Base-by-base conservation (phyloP, 2,113 vertebrate genomes). In the Trachemys scripta region DNA sequence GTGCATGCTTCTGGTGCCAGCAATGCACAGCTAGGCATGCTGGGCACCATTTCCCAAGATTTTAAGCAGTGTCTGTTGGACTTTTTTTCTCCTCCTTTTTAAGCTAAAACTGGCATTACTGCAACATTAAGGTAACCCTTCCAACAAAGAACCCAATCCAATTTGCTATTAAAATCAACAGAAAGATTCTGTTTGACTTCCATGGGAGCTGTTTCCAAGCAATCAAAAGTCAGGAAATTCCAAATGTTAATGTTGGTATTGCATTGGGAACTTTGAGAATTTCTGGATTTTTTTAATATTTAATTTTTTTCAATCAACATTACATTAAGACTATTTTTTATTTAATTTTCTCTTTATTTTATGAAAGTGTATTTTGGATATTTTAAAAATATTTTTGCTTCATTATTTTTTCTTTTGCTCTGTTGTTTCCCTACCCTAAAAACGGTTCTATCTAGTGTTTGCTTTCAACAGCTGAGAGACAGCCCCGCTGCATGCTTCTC, bases 401-500 rank as follows among this genome's bases (percentile, higher is more conserved):
- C 78, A 65, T 80, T 72, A 82, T 22, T 35, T 82, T 92, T 90
- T 47, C 8, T 57, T 45, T 25, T 14, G 82, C 86, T 93, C 54
- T 49, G 20, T 75, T 88, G 92, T 78, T 24, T 51, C 51, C 80
- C 50, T 91, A 65, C 38, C 72, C n/a, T 62, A 42, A 51, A 35
- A 95, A 65, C 49, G 80, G 72, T 95, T 85, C 76, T 47, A 62
- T 78, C 85, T 84, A 82, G 47, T 92, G 79, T 88, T 97, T 93
- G 92, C 75, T 88, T 95, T 87, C 85, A 90, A 19, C 82, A 49
- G 83, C 82, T 96, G 92, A 97, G 85, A 95, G 76, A 89, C 90
- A 94, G 87, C 49, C 80, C 94, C 72, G 90, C 89, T 91, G 82
- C 79, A 79, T 59, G 87, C 79, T 94, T 82, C 90, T 94, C 91